Base-by-base conservation (phyloP, 2,797 vertebrate genomes). In the Channa striata region DNA sequence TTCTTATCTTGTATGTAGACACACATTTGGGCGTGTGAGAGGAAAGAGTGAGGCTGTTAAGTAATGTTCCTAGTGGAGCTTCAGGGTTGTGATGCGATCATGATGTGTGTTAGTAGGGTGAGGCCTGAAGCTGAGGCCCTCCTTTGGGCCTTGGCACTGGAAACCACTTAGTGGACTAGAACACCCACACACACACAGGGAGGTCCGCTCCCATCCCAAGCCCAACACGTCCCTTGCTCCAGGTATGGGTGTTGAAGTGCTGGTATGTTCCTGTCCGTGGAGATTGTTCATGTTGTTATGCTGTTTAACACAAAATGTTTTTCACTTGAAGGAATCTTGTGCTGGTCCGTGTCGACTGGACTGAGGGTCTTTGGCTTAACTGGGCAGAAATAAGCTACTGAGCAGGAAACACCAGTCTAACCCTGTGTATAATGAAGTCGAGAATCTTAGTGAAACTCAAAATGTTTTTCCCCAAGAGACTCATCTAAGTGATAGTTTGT, bases 71-170 rank as follows among this genome's bases (percentile, higher is more conserved):
- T 19, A 37, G 37, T 72, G 44, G 46, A 63, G 52, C 36, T 40
- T 62, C 33, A 11, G 60, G 64, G 52, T 66, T 68, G 40, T 52
- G 78, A 79, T 65, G 62, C 62, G 79, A 77, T 68, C 67, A 64
- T 59, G 61, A 80, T 85, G 60, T 72, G 70, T 87, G 74, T 81
- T 77, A 75, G 72, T 79, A 12, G 72, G 84, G 74, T 74, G 77
- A 85, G 85, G 82, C 81, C 68, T 56, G 65, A 77, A 33, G 60
- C 72, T 72, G 47, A 75, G 46, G 33, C 75, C 75, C 48, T 81
- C 53, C 51, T 73, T 52, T 68, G 56, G 78, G 76, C 72, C 57
- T 75, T 77, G 60, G 61, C 65, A 69, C 52, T 59, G 52, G 68
- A 84, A 86, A 79, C 69, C 62, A 62, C 60, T 77, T 74, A 50